Percentiles rank a stretch among this genome's conserved stretches.
phyloP scores from a whole-genome alignment of 2,797 vertebrate genomes.

The Buceros bicornis region DNA sequence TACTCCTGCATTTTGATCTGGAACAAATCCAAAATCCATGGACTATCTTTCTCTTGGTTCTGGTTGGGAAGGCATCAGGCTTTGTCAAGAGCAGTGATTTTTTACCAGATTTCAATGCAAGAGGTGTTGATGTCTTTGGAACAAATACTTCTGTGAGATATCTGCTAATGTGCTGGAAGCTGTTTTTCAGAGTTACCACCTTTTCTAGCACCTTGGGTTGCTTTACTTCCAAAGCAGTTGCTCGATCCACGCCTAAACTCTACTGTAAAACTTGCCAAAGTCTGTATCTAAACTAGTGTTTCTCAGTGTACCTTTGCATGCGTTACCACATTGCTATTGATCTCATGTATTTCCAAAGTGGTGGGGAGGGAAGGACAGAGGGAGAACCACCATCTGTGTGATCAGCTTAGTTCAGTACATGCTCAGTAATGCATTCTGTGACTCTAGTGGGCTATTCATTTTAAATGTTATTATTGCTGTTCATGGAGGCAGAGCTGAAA shows the following conservation, averaged over 20 bases:
- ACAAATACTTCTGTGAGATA: background rate
- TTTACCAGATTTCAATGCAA: background rate
- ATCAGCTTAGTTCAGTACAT: background rate
- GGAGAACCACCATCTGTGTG: background rate
- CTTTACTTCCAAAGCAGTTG: background rate
- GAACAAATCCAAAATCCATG: background rate
- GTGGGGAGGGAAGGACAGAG: background rate
- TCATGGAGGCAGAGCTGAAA: slow-evolving; percentile 36
- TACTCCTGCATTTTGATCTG: slow-evolving; percentile 10
- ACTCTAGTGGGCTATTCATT: background rate
- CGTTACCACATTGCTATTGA: background rate
- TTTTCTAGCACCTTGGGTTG: background rate
- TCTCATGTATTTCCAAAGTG: background rate
- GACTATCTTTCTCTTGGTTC: background rate
- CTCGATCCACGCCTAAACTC: background rate
- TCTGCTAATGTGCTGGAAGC: background rate
- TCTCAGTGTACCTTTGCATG: background rate
- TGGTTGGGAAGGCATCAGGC: background rate
- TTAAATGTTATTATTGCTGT: slow-evolving; percentile 21
- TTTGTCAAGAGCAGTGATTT: background rate
- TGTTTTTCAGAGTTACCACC: background rate
- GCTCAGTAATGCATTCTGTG: slow-evolving; percentile 14
- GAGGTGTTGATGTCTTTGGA: background rate
- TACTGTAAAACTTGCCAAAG: background rate
- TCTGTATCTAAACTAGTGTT: background rate